Evolutionary conservation across 2,797 vertebrate species (phyloP).

Genomic region (Cephalopachus bancanus): DNA sequence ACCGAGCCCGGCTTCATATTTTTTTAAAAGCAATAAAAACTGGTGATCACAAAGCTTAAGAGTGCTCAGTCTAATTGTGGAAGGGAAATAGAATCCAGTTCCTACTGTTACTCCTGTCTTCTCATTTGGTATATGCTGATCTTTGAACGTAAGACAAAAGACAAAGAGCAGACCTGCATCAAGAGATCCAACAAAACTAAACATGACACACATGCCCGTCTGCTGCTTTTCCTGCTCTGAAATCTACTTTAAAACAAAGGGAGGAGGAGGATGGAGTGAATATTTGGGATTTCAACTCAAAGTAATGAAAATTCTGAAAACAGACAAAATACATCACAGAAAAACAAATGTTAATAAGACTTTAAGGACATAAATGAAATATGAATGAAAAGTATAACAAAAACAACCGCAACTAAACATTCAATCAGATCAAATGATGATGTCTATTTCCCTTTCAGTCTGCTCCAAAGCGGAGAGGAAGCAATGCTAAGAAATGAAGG

Average conservation of each 20-base stretch:
- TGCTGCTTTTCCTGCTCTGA: constrained; percentile 56
- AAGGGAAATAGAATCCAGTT: constrained; percentile 35
- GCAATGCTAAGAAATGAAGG: constrained; percentile 66
- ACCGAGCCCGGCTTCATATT: neutral
- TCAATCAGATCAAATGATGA: constrained; percentile 77
- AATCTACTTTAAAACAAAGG: constrained; percentile 76
- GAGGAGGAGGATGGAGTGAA: constrained; percentile 40
- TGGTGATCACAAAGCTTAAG: neutral
- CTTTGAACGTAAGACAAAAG: constrained; percentile 51
- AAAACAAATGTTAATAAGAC: constrained; percentile 86
- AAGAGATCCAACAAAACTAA: constrained; percentile 61
- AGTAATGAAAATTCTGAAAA: constrained; percentile 78
- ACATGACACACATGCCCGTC: neutral
- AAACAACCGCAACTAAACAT: constrained; percentile 81
- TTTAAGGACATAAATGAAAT: constrained; percentile 81
- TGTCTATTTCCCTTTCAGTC: constrained; percentile 89
- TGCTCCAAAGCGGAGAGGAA: constrained; percentile 85
- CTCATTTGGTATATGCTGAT: constrained; percentile 56
- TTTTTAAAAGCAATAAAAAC: constrained; percentile 42
- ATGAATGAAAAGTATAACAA: constrained; percentile 81
- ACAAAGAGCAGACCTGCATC: constrained; percentile 47
- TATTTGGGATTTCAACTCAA: constrained; percentile 77
- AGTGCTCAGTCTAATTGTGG: neutral
- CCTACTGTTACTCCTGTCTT: constrained; percentile 67
- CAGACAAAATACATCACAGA: constrained; percentile 83